Evolutionary conservation across 2,888 invertebrate species (phyloP).

Genomic region (Anoplius nigerrimus): DNA sequence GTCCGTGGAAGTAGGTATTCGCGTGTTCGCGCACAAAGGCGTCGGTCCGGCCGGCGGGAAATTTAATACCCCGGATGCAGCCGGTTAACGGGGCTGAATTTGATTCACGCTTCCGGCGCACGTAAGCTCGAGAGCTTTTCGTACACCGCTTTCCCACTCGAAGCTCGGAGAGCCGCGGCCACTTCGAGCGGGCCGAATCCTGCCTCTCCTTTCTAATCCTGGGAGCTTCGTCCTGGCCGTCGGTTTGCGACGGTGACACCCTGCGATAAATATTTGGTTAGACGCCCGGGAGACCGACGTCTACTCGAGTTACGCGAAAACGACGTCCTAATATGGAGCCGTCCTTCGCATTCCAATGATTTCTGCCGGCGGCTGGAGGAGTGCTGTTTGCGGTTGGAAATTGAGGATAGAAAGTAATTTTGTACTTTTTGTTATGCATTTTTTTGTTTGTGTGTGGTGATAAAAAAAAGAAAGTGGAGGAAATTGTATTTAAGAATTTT

Average conservation of each 20-base stretch:
- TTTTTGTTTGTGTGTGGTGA: too few relatives aligned
- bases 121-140: conserved; percentile 43
- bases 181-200: conserved; percentile 34
- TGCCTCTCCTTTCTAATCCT: conserved; percentile 39
- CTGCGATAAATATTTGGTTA: conserved; percentile 31
- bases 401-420: too few relatives aligned
- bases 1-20: neutral
- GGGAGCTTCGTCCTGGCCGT: conserved; percentile 12
- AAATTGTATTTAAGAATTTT: too few relatives aligned
- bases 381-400: too few relatives aligned
- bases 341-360: too few relatives aligned
- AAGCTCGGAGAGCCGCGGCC: too few relatives aligned
- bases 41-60: conserved; percentile 5
- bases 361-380: too few relatives aligned
- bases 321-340: too few relatives aligned
- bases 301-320: conserved; percentile 1
- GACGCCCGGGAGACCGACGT: neutral
- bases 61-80: conserved; percentile 34
- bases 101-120: conserved; percentile 38
- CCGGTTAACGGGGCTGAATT: conserved; percentile 30
- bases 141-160: too few relatives aligned
- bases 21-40: too few relatives aligned
- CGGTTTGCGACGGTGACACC: conserved; percentile 8
- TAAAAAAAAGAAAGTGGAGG: too few relatives aligned
- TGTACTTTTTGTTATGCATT: too few relatives aligned